Conservation (phyloP, 2,113 vertebrate species). For the Cynoglossus semilaevis region DNA sequence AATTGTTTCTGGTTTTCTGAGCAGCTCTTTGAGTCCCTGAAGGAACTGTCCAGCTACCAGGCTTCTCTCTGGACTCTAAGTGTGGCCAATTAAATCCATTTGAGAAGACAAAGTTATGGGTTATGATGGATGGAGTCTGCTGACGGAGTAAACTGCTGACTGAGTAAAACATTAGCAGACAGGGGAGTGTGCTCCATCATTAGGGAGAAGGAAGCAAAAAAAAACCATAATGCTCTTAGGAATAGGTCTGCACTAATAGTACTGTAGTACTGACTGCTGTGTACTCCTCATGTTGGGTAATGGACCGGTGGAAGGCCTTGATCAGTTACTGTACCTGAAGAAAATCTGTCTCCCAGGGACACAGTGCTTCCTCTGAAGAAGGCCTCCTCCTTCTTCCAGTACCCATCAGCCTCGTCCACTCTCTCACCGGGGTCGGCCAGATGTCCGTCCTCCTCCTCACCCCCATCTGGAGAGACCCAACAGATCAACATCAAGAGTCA, state of each 20-base stretch:
- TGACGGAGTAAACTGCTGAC: slow-evolving; percentile 47
- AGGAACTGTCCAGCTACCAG: slow-evolving; percentile 61
- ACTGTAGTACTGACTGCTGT: slow-evolving; percentile 3
- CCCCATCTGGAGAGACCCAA: slow-evolving; percentile 12
- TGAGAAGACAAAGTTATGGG: slow-evolving; percentile 50
- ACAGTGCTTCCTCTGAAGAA: slow-evolving; percentile 64
- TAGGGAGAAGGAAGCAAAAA: slow-evolving; percentile 37
- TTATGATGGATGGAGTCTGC: slow-evolving; percentile 35
- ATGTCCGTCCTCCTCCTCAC: slow-evolving; percentile 60
- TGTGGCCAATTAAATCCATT: slow-evolving; percentile 69
- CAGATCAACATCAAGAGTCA: not conserved
- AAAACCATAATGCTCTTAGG: not conserved
- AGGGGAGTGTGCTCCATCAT: slow-evolving; percentile 32
- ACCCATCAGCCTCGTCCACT: slow-evolving; percentile 62
- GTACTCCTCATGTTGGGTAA: not conserved
- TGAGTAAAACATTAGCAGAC: slow-evolving; percentile 51
- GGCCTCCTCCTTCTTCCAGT: slow-evolving; percentile 76
- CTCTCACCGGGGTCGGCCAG: slow-evolving; percentile 53
- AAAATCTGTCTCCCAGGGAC: slow-evolving; percentile 77
- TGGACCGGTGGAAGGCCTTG: not conserved
- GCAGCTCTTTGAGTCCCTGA: slow-evolving; percentile 49
- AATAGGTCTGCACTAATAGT: slow-evolving; percentile 2
- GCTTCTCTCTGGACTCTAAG: slow-evolving; percentile 58
- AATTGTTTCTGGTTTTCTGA: slow-evolving; percentile 22
- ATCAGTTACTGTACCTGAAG: slow-evolving; percentile 72